Evolutionary conservation across 2,888 invertebrate species (phyloP).

Genomic region (Hermaeophaga mercurialis): DNA sequence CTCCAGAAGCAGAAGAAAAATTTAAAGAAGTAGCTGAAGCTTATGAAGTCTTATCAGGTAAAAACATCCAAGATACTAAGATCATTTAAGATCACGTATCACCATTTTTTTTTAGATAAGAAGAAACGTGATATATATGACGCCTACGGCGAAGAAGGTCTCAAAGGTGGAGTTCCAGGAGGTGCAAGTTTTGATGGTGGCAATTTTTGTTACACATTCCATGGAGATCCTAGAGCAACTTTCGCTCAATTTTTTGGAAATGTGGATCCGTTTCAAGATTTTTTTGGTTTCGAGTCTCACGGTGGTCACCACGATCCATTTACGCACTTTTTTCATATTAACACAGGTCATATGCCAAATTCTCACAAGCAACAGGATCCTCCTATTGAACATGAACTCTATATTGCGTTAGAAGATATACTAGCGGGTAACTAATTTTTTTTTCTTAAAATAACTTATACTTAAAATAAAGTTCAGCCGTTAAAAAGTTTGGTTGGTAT

Average conservation of each 20-base stretch:
- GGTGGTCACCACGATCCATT: constrained; percentile 38
- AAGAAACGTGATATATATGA: constrained; percentile 95
- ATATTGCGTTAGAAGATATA: constrained; percentile 89
- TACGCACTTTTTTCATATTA: constrained; percentile 25
- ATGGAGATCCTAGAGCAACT: constrained; percentile 92
- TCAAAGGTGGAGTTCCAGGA: constrained; percentile 72
- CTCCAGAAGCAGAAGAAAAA: constrained; percentile 88
- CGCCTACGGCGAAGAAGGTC: constrained; percentile 86
- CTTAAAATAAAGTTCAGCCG: too few relatives aligned
- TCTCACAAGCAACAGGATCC: constrained; percentile 74
- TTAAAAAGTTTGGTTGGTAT: too few relatives aligned
- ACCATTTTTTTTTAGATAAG: constrained; percentile 64
- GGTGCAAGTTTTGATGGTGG: constrained; percentile 57
- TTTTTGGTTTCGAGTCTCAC: constrained; percentile 77
- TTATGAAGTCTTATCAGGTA: constrained; percentile 93
- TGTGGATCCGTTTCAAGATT: constrained; percentile 85
- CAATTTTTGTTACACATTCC: constrained; percentile 81
- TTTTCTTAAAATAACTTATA: too few relatives aligned
- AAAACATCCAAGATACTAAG: too few relatives aligned
- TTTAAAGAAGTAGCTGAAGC: constrained; percentile 97
- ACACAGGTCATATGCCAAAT: constrained; percentile 46
- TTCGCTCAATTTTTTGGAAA: constrained; percentile 97
- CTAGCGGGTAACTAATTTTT: constrained; percentile 60
- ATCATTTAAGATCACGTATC: too few relatives aligned
- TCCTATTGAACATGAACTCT: constrained; percentile 87